Conservation (phyloP, 2,888 invertebrate genomes). For the Callyntrura guangdongensis region DNA sequence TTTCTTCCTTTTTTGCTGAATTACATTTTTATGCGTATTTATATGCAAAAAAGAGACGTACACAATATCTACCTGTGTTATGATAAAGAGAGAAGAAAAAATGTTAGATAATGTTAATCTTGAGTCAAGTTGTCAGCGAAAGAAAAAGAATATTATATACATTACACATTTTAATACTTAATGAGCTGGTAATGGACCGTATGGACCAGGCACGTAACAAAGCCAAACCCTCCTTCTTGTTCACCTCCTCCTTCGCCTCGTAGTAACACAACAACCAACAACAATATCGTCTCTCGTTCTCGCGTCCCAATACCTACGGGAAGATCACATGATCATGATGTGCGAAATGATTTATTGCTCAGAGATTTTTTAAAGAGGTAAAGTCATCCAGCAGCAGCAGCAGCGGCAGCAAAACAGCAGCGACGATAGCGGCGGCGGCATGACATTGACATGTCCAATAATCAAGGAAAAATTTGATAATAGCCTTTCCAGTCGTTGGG, state of each 20-base stretch:
- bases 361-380: neutral
- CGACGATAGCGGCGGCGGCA: neutral
- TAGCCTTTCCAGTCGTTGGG: constrained; percentile 8
- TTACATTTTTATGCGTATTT: neutral
- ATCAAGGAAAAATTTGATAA: constrained; percentile 39
- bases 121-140: too few species aligned
- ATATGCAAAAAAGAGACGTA: neutral
- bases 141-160: neutral
- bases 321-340: constrained; percentile 19
- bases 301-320: neutral
- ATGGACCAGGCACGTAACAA: neutral
- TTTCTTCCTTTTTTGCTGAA: constrained; percentile 35
- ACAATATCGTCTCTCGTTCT: too few species aligned
- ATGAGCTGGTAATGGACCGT: constrained; percentile 36
- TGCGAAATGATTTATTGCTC: constrained; percentile 41
- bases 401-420: neutral
- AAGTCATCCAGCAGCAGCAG: neutral
- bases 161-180: constrained; percentile 15
- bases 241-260: constrained; percentile 39
- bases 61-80: neutral
- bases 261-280: neutral
- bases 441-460: neutral
- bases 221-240: neutral
- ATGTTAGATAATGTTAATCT: neutral
- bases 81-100: neutral